Evolutionary conservation across 2,797 vertebrate species (phyloP), one percentile per base, ranked within the genome.

Genomic region (Peromyscus melanophrys): DNA sequence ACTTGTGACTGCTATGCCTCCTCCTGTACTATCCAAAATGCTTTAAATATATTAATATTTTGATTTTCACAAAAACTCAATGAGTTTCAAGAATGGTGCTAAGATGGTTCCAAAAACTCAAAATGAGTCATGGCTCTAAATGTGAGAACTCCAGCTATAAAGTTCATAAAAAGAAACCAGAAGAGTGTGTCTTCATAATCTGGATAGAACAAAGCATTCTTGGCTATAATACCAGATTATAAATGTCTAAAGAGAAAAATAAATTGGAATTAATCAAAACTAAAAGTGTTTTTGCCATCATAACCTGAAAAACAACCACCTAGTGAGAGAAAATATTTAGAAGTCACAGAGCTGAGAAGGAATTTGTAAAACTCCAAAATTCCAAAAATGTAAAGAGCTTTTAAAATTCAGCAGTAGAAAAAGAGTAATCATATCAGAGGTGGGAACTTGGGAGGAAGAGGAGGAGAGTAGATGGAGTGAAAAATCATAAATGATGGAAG

Each of bases 41-140:
- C 59, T 90, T 67, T 96, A 81, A n/a, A 85, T 37, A 63, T 31
- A 25, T 78, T 65, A 95, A 57, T 80, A 81, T 82, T 96, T 67
- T 82, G 3, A 93, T n/a, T 89, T 16, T 69, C 11, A 37, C 37
- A 59, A 89, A 94, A 96, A 83, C 57, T 67, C 34, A n/a, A 10
- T n/a, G n/a, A 90, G 6, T 77, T 95, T 92, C 46, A 81, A 77
- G 96, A 90, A 34, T 57, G 4, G 27, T 43, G 14, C 46, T 75
- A 46, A 93, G 52, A 65, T 55, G 46, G 43, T n/a, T 19, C 94
- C 23, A 89, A 78, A 57, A 91, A 65, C 19, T 91, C 34, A n/a
- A 71, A 94, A 49, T 55, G 4, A 19, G 67, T 73, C 29, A 29
- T 7, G 90, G 6, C 23, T 61, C 34, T 52, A 67, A 85, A 59